Percentiles rank a stretch among this genome's conserved stretches.
These are phyloP conservation scores for Automeris io DNA, from an alignment of 2,888 invertebrate species.

Conservation along the genomic window DNA sequence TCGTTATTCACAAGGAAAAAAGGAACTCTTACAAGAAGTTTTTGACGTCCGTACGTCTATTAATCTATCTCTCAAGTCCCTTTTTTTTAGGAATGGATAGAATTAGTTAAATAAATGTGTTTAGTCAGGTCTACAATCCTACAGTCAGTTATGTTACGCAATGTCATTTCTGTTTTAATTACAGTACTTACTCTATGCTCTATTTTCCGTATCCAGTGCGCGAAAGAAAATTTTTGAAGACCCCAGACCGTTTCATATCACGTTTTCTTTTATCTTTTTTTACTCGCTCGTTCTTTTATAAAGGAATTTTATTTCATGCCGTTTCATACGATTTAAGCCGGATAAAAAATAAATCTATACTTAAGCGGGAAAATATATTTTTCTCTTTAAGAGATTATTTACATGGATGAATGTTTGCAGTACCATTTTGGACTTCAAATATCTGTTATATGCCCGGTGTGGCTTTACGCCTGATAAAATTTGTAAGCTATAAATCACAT, in stretches of 20 bases:
- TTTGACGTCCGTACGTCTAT: too few relatives aligned
- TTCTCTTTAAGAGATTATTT: neutral
- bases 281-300: conserved; percentile 32
- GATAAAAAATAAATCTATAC: conserved; percentile 18
- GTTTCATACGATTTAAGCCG: conserved; percentile 26
- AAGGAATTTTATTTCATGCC: conserved; percentile 35
- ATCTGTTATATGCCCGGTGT: neutral
- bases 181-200: neutral
- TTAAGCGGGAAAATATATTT: conserved; percentile 2
- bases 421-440: neutral
- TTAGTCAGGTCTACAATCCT: neutral
- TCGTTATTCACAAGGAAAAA: too few relatives aligned
- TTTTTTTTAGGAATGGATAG: too few relatives aligned
- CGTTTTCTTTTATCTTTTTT: conserved; percentile 42
- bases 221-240: conserved; percentile 36
- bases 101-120: neutral
- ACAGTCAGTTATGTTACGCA: neutral
- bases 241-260: conserved; percentile 46
- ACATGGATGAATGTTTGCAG: neutral
- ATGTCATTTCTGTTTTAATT: conserved; percentile 6
- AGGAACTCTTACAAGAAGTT: too few relatives aligned
- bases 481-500: too few relatives aligned
- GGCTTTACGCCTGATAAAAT: neutral
- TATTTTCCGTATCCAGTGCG: conserved; percentile 30
- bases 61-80: too few relatives aligned